A percentile compares a stretch with the other conserved stretches of the same genome.
Evolutionary conservation across 2,888 invertebrate species (phyloP).

Genomic region (Dyspetes luteomarginatus): DNA sequence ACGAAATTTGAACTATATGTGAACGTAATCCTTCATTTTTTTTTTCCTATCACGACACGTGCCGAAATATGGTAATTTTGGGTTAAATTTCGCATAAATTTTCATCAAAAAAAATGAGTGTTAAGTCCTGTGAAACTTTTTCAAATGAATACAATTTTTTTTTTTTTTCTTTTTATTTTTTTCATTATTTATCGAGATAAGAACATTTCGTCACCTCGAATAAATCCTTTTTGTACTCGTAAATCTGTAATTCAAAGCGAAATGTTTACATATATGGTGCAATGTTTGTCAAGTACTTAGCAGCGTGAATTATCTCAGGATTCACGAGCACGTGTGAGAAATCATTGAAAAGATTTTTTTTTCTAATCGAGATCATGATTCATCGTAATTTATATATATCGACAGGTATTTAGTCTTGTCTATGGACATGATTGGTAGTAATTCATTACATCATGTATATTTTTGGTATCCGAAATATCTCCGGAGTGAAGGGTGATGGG

Average conservation of each 20-base stretch:
- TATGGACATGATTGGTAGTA: slow-evolving; percentile 21
- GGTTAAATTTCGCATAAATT: background rate
- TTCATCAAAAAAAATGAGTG: background rate
- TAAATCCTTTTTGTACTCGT: background rate
- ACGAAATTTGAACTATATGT: no score
- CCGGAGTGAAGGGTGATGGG: background rate
- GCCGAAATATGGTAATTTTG: background rate
- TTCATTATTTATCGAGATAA: background rate
- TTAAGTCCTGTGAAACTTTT: background rate
- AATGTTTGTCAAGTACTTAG: slow-evolving; percentile 19
- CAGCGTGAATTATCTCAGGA: slow-evolving; percentile 1
- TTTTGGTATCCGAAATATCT: slow-evolving; percentile 3
- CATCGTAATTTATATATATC: no score
- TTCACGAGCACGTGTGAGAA: background rate
- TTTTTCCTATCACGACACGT: no score
- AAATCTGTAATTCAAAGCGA: background rate
- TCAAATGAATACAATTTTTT: background rate
- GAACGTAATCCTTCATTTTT: no score
- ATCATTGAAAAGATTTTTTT: slow-evolving; percentile 2
- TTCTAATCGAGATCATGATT: background rate
- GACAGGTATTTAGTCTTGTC: background rate
- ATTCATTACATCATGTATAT: slow-evolving; percentile 23
- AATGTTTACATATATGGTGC: no score
- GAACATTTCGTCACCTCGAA: slow-evolving; percentile 1
- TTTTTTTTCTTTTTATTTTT: background rate